A percentile compares a stretch with the other conserved stretches of the same genome.
phyloP scores from a whole-genome alignment of 2,888 invertebrate genomes.

The Platerodrilus igneus region DNA sequence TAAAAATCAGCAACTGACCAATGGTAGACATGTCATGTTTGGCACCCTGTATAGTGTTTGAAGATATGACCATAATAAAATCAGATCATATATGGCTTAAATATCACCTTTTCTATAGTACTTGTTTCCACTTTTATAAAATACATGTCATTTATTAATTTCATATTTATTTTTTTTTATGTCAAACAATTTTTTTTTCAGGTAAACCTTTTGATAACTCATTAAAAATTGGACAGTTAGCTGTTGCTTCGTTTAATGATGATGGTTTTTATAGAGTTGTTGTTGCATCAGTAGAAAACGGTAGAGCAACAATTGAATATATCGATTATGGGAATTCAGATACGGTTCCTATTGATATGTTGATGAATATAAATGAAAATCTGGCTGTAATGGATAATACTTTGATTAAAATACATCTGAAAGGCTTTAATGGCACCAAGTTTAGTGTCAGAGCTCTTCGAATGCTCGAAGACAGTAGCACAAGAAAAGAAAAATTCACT shows the following conservation, averaged over 20 bases:
- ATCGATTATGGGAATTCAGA: constrained; percentile 35
- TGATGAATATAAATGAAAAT: constrained; percentile 32
- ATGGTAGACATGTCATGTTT: no score
- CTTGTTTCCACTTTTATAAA: no score
- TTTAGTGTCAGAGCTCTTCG: constrained; percentile 17
- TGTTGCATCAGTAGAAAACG: constrained; percentile 25
- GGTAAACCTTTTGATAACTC: constrained; percentile 22
- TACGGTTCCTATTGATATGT: constrained; percentile 27
- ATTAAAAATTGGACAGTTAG: constrained; percentile 34
- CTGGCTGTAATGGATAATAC: constrained; percentile 28
- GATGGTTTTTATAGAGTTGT: constrained; percentile 31
- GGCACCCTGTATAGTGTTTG: no score
- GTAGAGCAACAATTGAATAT: constrained; percentile 30
- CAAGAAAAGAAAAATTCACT: constrained; percentile 16
- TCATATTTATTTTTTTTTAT: background rate
- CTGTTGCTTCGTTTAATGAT: constrained; percentile 31
- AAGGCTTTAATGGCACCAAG: constrained; percentile 17
- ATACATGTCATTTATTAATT: no score
- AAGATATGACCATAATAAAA: no score
- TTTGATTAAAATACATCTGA: constrained; percentile 26
- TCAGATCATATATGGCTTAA: no score
- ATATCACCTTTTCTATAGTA: no score
- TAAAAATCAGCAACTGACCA: no score
- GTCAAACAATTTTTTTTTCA: constrained; percentile 21
- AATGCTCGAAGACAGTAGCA: constrained; percentile 9